phyloP scores from a whole-genome alignment of 2,113 vertebrate species.

The Solenodon paradoxus region DNA sequence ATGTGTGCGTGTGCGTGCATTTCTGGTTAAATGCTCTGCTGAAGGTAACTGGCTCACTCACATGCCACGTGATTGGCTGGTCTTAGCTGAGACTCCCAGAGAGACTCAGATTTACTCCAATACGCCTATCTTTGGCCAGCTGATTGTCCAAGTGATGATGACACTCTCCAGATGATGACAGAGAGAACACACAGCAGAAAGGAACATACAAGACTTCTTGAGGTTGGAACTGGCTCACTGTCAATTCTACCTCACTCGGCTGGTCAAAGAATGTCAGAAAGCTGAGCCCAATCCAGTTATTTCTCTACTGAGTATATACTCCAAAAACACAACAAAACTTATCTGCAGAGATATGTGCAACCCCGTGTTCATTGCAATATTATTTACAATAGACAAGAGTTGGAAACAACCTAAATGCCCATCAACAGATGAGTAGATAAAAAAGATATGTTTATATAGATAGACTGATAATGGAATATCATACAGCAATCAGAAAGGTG shows the following conservation, averaged over 20 bases:
- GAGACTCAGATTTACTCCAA: neutral
- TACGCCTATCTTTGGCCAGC: neutral
- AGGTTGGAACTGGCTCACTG: neutral
- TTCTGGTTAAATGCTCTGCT: neutral
- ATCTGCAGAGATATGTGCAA: too few species aligned
- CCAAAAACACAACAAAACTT: too few species aligned
- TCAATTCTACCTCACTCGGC: neutral
- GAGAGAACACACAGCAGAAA: neutral
- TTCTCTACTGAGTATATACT: too few species aligned
- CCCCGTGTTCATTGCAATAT: too few species aligned
- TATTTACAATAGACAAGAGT: too few species aligned
- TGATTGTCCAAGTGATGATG: neutral
- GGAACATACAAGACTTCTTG: neutral
- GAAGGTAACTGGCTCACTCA: neutral
- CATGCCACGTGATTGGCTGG: neutral
- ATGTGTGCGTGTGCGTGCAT: accelerated
- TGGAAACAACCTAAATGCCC: too few species aligned
- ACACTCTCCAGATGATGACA: neutral
- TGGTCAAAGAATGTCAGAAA: neutral
- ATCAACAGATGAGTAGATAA: too few species aligned
- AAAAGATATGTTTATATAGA: too few species aligned
- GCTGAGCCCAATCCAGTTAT: neutral
- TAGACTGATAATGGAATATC: too few species aligned
- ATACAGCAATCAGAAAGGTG: too few species aligned
- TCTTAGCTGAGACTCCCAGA: neutral